phyloP scores from a whole-genome alignment of 2,888 invertebrate species.

The Nephrotoma guestfalica region DNA sequence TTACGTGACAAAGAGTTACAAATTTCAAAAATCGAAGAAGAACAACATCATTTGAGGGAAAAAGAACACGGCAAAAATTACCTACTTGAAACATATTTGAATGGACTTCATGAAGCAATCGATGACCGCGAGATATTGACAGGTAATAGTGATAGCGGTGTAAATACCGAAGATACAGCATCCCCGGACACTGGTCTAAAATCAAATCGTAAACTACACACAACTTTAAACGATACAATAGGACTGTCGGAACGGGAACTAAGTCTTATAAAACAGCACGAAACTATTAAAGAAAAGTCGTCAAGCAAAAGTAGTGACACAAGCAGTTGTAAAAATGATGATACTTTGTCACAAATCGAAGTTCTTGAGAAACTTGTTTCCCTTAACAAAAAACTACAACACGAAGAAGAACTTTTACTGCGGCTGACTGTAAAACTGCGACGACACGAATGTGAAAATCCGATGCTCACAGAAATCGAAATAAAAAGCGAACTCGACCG shows the following conservation, averaged over 20 bases:
- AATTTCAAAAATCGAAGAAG: constrained; percentile 63
- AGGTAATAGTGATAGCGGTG: constrained; percentile 56
- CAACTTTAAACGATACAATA: not conserved
- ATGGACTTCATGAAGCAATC: constrained; percentile 36
- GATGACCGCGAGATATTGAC: constrained; percentile 20
- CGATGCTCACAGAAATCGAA: constrained; percentile 27
- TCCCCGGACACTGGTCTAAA: constrained; percentile 19
- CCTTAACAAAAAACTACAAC: constrained; percentile 55
- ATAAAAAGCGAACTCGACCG: constrained; percentile 35
- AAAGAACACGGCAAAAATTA: constrained; percentile 67
- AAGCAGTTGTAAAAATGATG: constrained; percentile 38
- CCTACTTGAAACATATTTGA: constrained; percentile 59
- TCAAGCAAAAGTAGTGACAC: constrained; percentile 14
- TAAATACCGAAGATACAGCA: constrained; percentile 45
- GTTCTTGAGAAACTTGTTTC: constrained; percentile 57
- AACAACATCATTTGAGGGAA: constrained; percentile 56
- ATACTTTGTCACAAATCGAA: constrained; percentile 47
- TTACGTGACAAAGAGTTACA: constrained; percentile 55
- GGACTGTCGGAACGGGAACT: constrained; percentile 35
- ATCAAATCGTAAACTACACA: constrained; percentile 2
- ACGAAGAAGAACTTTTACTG: constrained; percentile 57
- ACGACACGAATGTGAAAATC: constrained; percentile 39
- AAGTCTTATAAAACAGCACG: constrained; percentile 39
- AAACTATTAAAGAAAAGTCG: constrained; percentile 35
- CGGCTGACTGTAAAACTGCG: constrained; percentile 49